phyloP scores from a whole-genome alignment of 2,888 invertebrate genomes.

The Lasioglossum oenotherae region DNA sequence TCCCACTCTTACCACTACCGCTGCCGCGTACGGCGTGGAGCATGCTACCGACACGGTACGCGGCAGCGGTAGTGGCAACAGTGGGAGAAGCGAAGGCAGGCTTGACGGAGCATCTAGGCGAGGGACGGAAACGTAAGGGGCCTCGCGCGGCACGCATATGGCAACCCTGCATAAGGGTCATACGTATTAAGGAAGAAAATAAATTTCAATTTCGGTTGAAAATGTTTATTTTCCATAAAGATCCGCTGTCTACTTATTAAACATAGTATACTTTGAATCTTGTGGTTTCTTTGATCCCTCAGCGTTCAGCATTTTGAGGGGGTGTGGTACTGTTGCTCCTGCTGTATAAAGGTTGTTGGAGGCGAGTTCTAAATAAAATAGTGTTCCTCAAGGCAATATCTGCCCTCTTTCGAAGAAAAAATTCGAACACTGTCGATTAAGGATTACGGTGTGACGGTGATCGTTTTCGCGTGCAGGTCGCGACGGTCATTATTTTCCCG shows the following conservation, averaged over 20 bases:
- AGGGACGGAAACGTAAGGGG: too few species aligned
- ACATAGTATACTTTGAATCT: not conserved
- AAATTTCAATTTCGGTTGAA: too few species aligned
- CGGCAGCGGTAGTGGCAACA: too few species aligned
- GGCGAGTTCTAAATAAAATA: not conserved
- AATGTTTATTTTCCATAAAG: too few species aligned
- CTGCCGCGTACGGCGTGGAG: too few species aligned
- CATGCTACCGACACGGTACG: too few species aligned
- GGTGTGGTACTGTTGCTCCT: not conserved
- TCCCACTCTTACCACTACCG: too few species aligned
- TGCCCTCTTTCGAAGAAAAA: not conserved
- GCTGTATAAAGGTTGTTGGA: not conserved
- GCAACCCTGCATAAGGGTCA: too few species aligned
- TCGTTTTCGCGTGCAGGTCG: conserved; percentile 3
- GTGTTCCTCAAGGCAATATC: not conserved
- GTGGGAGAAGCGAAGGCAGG: too few species aligned
- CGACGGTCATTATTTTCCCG: conserved; percentile 43
- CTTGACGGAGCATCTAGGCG: too few species aligned
- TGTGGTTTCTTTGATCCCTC: not conserved
- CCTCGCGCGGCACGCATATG: too few species aligned
- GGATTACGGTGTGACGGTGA: not conserved
- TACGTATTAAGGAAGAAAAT: too few species aligned
- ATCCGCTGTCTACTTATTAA: not conserved
- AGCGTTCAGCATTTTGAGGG: not conserved
- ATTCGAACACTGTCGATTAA: not conserved